Conservation (phyloP, 30 jellyfish, hydroid and myxozoan genomes). For the Phacellophora camtschatica region DNA sequence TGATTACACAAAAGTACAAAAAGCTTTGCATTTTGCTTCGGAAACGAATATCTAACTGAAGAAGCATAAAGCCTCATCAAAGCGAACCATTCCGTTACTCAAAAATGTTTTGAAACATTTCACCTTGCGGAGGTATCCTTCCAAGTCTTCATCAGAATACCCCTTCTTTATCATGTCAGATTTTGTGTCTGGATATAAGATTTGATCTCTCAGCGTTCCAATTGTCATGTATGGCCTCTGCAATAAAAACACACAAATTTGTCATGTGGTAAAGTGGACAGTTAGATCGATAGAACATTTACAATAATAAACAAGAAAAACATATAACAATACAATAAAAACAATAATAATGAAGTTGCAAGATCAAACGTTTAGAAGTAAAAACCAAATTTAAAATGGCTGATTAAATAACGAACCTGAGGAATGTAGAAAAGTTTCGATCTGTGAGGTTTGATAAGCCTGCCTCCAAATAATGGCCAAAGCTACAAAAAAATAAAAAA, state of each 20-base stretch:
- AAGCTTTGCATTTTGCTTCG: no score
- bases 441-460: conserved; percentile 87
- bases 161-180: conserved; percentile 93
- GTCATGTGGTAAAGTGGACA: no score
- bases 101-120: no score
- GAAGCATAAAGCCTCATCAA: no score
- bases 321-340: no score
- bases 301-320: no score
- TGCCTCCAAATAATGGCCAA: conserved; percentile 98
- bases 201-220: conserved; percentile 96
- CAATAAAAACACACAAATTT: conserved; percentile 2
- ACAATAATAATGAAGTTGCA: no score
- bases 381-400: not conserved
- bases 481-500: conserved; percentile 49
- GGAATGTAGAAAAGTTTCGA: conserved; percentile 77
- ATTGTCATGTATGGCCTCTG: conserved; percentile 98
- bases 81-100: no score
- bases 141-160: conserved; percentile 66
- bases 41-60: no score
- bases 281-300: no score
- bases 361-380: conserved; percentile 2
- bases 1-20: no score
- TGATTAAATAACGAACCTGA: conserved; percentile 41
- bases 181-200: conserved; percentile 89
- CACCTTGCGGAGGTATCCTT: conserved; percentile 82